Conservation (phyloP, 2,888 invertebrate genomes). For the Aleiodes alternator region DNA sequence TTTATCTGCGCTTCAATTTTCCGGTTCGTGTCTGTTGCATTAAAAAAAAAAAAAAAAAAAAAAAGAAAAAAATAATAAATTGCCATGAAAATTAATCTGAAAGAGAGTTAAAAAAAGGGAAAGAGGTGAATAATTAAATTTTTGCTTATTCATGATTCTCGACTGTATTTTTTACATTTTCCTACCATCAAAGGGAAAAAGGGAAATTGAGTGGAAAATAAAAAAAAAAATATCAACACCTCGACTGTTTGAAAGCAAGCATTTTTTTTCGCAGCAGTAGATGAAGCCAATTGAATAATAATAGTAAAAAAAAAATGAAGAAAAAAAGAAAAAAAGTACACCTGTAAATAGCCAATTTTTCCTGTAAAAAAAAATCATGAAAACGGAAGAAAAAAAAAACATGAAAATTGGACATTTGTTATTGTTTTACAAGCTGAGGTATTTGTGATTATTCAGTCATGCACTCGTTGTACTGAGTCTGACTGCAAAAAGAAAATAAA, state of each 20-base stretch:
- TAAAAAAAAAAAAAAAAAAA: too few relatives aligned
- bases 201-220: too few relatives aligned
- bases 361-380: background rate
- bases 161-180: too few relatives aligned
- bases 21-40: too few relatives aligned
- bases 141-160: too few relatives aligned
- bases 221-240: background rate
- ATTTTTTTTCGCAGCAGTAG: constrained; percentile 3
- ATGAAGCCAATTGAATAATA: constrained; percentile 18
- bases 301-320: too few relatives aligned
- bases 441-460: constrained; percentile 40
- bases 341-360: constrained; percentile 27
- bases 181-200: too few relatives aligned
- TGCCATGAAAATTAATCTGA: too few relatives aligned
- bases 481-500: background rate
- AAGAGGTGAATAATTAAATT: too few relatives aligned
- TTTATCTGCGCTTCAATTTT: background rate
- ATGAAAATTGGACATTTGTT: constrained; percentile 30
- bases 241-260: constrained; percentile 6
- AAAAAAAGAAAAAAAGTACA: constrained; percentile 1
- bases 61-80: too few relatives aligned
- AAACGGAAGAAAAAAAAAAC: background rate
- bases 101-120: background rate
- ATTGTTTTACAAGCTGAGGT: constrained; percentile 30
- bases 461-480: background rate